Conservation (phyloP, 2,888 invertebrate species). For the Rotaria macrura region DNA sequence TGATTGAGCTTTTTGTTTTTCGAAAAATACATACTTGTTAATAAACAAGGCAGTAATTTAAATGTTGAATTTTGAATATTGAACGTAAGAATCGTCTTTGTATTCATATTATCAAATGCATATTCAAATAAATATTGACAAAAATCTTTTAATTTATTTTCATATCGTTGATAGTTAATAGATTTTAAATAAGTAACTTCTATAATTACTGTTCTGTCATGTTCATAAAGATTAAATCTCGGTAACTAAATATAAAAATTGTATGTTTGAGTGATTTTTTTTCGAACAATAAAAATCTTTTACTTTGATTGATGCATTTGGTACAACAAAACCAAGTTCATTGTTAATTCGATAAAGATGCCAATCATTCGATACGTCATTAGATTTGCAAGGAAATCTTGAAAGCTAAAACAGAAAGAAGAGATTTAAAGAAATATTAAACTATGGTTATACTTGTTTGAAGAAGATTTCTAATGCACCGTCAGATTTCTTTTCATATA, state of each 20-base stretch:
- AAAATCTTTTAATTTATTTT: neutral
- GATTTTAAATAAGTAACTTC: neutral
- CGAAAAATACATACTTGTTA: neutral
- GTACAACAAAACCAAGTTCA: neutral
- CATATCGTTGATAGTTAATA: neutral
- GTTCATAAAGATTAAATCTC: neutral
- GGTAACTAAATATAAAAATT: conserved; percentile 9
- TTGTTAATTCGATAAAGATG: neutral
- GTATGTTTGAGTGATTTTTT: no score
- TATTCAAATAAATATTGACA: conserved; percentile 5
- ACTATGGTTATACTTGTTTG: neutral
- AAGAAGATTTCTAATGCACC: neutral
- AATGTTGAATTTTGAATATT: neutral
- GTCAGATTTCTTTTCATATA: neutral
- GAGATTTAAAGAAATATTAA: neutral
- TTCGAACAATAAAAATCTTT: neutral
- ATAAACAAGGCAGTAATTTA: neutral
- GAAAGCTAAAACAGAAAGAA: neutral
- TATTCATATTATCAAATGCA: neutral
- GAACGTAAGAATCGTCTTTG: neutral
- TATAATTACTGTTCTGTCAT: neutral
- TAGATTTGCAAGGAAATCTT: neutral
- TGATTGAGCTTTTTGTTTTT: no score
- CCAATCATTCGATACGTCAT: neutral
- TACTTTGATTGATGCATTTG: neutral